Conservation (phyloP, 2,797 vertebrate genomes). For the Oryzias dopingdopingensis region DNA sequence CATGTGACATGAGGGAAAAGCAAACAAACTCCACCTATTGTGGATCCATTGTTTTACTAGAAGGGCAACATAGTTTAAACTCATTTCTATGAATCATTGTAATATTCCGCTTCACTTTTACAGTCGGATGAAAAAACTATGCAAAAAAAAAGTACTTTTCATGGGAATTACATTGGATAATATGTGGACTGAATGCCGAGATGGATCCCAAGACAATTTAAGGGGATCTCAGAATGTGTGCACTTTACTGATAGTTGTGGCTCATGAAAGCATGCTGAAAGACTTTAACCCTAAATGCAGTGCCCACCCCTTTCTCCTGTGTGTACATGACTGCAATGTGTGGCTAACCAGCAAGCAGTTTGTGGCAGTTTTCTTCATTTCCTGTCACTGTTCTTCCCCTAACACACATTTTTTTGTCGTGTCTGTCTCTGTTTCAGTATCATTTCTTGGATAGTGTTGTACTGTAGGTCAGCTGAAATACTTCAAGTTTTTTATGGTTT, state of each 20-base stretch:
- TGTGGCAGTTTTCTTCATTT: slow-evolving; percentile 74
- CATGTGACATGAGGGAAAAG: slow-evolving; percentile 59
- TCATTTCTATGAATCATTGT: no score
- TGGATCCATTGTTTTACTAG: no score
- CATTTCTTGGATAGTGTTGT: slow-evolving; percentile 13
- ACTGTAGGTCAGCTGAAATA: slow-evolving; percentile 20
- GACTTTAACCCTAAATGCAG: slow-evolving; percentile 25
- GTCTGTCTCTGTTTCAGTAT: slow-evolving; percentile 18
- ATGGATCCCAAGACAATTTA: no score
- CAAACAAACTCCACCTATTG: slow-evolving; percentile 35
- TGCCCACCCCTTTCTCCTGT: slow-evolving; percentile 19
- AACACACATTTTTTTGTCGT: slow-evolving; percentile 3
- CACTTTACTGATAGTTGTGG: slow-evolving; percentile 23
- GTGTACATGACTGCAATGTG: slow-evolving; percentile 51
- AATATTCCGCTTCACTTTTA: no score
- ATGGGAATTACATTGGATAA: no score
- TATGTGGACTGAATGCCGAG: no score
- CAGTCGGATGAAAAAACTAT: background rate
- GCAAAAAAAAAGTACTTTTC: no score
- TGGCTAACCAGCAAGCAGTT: slow-evolving; percentile 58
- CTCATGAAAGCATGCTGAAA: slow-evolving; percentile 53
- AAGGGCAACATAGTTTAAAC: no score
- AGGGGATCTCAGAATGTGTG: background rate
- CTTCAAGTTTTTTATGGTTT: background rate
- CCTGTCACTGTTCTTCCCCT: slow-evolving; percentile 63